These are phyloP conservation scores for Myrmecobius fasciatus DNA, from an alignment of 2,113 vertebrate genomes.

Conservation along the genomic window DNA sequence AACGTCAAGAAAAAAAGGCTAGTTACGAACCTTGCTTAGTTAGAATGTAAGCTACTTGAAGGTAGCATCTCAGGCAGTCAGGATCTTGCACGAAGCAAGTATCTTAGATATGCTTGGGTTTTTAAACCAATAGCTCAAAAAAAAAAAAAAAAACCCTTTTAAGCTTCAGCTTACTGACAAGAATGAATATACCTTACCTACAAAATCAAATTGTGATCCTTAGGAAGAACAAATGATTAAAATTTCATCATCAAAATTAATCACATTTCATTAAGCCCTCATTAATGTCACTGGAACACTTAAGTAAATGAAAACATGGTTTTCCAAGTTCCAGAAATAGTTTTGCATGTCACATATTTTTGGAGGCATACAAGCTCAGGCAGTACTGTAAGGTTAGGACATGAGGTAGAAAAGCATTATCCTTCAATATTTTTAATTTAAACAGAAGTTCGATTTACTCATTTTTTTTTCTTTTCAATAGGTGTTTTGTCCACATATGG, in stretches of 20 bases:
- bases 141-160: background rate
- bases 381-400: background rate
- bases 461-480: background rate
- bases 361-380: background rate
- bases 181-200: background rate
- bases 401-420: background rate
- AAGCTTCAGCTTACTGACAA: background rate
- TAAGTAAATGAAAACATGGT: conserved; percentile 8
- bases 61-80: background rate
- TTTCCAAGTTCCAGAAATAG: background rate
- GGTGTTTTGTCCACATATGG: background rate
- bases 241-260: background rate
- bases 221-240: background rate
- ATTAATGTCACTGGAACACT: background rate
- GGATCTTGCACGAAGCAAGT: background rate
- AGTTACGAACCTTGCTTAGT: background rate
- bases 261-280: background rate
- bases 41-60: background rate
- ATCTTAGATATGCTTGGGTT: background rate
- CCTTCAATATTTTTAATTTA: conserved; percentile 1
- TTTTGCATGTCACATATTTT: background rate
- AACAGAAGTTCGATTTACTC: background rate
- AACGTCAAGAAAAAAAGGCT: background rate
- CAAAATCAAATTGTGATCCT: background rate
- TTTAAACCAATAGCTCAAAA: background rate